phyloP scores from a whole-genome alignment of 1,140 invertebrate genomes.

The Callitettix versicolor region DNA sequence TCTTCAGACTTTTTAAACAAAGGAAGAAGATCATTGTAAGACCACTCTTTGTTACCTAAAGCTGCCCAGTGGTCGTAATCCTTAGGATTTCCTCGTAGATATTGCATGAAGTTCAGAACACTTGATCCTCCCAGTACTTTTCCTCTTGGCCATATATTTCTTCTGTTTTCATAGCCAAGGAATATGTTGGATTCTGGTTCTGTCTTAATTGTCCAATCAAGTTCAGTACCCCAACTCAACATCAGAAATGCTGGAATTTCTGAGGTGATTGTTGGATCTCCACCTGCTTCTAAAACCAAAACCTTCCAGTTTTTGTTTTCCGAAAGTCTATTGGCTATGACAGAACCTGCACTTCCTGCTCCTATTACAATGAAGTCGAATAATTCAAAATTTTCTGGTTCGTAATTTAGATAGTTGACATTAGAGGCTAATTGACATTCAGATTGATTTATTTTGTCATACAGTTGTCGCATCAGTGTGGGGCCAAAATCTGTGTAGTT shows the following conservation, averaged over 20 bases:
- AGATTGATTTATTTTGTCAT: too few species aligned
- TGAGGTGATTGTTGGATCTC: too few species aligned
- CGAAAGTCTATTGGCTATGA: conserved; percentile 41
- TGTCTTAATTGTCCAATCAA: too few species aligned
- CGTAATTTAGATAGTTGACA: not conserved
- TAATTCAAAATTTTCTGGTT: conserved; percentile 7
- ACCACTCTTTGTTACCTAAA: conserved; percentile 79
- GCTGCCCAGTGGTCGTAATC: conserved; percentile 83
- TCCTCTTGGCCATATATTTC: conserved; percentile 46
- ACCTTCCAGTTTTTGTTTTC: conserved; percentile 27
- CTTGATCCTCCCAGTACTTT: conserved; percentile 65
- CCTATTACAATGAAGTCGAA: conserved; percentile 37
- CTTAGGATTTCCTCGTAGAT: conserved; percentile 66
- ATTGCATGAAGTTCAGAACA: conserved; percentile 78
- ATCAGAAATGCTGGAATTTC: too few species aligned
- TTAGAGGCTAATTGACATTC: not conserved
- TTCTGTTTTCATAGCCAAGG: conserved; percentile 29
- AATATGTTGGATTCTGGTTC: too few species aligned
- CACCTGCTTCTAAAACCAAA: too few species aligned
- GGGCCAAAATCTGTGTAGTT: too few species aligned
- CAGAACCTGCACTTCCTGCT: conserved; percentile 43
- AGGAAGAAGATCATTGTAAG: conserved; percentile 70
- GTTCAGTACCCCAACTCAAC: too few species aligned
- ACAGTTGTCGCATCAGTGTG: too few species aligned
- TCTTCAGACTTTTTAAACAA: conserved; percentile 83